phyloP scores from a whole-genome alignment of 35 echinoderm and acorn worm genomes.

The Eucidaris tribuloides region DNA sequence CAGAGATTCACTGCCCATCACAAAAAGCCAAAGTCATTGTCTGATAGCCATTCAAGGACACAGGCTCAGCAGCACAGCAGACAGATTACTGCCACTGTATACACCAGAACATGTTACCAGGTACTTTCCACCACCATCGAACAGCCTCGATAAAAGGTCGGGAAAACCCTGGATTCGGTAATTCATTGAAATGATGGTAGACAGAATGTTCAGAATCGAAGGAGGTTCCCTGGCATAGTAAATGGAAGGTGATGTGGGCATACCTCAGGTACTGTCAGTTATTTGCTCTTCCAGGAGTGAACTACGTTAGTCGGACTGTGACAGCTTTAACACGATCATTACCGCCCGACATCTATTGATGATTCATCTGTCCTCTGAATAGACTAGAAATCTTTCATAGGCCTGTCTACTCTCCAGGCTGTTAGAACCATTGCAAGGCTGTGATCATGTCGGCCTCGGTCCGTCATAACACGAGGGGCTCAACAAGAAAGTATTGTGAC shows the following conservation, averaged over 20 bases:
- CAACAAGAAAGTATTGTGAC: slow-evolving; percentile 62
- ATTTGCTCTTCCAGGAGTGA: slow-evolving; percentile 53
- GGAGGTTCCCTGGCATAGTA: not conserved
- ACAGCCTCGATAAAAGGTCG: slow-evolving; percentile 73
- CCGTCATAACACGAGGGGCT: slow-evolving; percentile 90
- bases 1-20: slow-evolving; percentile 39
- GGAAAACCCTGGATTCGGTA: slow-evolving; percentile 19
- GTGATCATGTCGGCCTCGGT: slow-evolving; percentile 22
- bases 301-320: slow-evolving; percentile 18
- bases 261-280: not conserved
- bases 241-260: not conserved
- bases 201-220: not conserved
- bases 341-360: slow-evolving; percentile 85
- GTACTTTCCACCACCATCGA: slow-evolving; percentile 67
- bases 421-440: slow-evolving; percentile 52
- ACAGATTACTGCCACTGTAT: slow-evolving; percentile 46
- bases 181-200: slow-evolving; percentile 70
- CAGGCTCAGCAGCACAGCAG: slow-evolving; percentile 26
- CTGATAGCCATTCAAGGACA: slow-evolving; percentile 40
- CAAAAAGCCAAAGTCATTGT: slow-evolving; percentile 63
- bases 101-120: slow-evolving; percentile 46
- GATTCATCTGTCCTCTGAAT: slow-evolving; percentile 61
- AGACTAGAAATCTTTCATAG: slow-evolving; percentile 52
- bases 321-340: slow-evolving; percentile 44
- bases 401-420: slow-evolving; percentile 53